phyloP scores from a whole-genome alignment of 2,888 invertebrate genomes.

The Brachyopa scutellaris region DNA sequence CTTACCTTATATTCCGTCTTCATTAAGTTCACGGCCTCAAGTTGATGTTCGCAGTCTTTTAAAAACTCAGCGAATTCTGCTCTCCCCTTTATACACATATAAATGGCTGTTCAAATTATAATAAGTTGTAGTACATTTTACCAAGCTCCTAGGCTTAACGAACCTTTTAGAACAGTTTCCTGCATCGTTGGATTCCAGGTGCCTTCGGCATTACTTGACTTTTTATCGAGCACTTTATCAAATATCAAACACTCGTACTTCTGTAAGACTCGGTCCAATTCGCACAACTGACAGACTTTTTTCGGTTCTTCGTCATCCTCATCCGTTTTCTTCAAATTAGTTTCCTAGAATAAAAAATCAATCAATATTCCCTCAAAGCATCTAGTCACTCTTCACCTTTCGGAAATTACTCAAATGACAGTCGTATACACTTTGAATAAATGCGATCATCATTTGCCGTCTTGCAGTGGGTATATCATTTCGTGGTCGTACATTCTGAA shows the following conservation, averaged over 20 bases:
- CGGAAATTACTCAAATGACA: slow-evolving; percentile 79
- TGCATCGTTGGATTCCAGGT: slow-evolving; percentile 85
- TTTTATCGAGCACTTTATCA: slow-evolving; percentile 81
- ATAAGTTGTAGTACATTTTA: background rate
- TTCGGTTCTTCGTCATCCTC: slow-evolving; percentile 26
- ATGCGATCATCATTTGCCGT: slow-evolving; percentile 73
- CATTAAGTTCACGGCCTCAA: slow-evolving; percentile 84
- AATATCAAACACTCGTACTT: slow-evolving; percentile 84
- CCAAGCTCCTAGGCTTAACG: background rate
- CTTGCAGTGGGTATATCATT: slow-evolving; percentile 70
- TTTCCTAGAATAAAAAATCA: background rate
- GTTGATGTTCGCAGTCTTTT: slow-evolving; percentile 83
- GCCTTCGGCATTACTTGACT: slow-evolving; percentile 83
- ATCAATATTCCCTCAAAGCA: background rate
- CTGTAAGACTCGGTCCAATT: slow-evolving; percentile 81
- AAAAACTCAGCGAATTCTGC: slow-evolving; percentile 74
- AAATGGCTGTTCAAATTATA: slow-evolving; percentile 18
- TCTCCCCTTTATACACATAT: slow-evolving; percentile 2
- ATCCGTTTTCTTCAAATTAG: background rate
- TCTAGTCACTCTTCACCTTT: slow-evolving; percentile 73
- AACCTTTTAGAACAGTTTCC: slow-evolving; percentile 84
- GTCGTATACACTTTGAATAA: slow-evolving; percentile 77
- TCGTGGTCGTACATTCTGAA: slow-evolving; percentile 74
- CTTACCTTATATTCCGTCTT: slow-evolving; percentile 86
- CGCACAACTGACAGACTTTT: slow-evolving; percentile 81